Evolutionary conservation across 2,888 invertebrate species (phyloP), one percentile per base, ranked within the genome.

Genomic region (Kryphioiulus occultus): DNA sequence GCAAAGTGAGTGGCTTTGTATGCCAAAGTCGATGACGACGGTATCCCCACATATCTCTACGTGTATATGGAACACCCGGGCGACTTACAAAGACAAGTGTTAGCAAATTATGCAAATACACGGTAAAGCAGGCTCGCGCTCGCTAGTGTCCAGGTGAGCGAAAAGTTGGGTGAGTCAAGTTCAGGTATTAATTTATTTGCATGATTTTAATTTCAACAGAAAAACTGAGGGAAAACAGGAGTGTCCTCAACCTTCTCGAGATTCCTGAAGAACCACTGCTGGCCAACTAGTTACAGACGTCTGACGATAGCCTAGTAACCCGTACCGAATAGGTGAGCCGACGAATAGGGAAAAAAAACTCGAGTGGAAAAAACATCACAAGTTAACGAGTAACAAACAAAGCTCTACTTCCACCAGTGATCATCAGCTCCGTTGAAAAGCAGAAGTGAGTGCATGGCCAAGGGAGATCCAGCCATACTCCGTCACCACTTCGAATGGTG

Each of bases 261-360:
- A 68, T 68, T 68, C 68, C 26, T 9, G 22, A 26, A 68, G 68
- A 22, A 68, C 68, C 68, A 68, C 68, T 68, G 68, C 68, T 68
- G 68, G 68, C 68, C 68, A 68, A 68, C 68, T 68, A 68, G 68
- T 26, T 68, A 68, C 68, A 68, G 68, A 68, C 68, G 10, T 68
- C 68, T 68, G 68, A 68, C 68, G 68, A 68, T 68, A 68, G 68
- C 68, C 68, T 68, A 68, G 68, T 68, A 68, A 68, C 68, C 68
- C 68, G 68, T 68, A 68, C 68, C 68, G 68, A 68, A 68, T 68
- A 68, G 68, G 68, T 68, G 68, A 68, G 68, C 68, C 26, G 68
- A 26, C 68, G 68, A 68, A 68, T 68, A 68, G 12, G 68, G 22
- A 68, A 68, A 68, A 68, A 68, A 68, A 68, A 5, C 22, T 68